Percentiles rank a stretch among this genome's conserved stretches.
Conservation (phyloP, 1,140 invertebrate species). For the Meloidogyne chitwoodi region DNA sequence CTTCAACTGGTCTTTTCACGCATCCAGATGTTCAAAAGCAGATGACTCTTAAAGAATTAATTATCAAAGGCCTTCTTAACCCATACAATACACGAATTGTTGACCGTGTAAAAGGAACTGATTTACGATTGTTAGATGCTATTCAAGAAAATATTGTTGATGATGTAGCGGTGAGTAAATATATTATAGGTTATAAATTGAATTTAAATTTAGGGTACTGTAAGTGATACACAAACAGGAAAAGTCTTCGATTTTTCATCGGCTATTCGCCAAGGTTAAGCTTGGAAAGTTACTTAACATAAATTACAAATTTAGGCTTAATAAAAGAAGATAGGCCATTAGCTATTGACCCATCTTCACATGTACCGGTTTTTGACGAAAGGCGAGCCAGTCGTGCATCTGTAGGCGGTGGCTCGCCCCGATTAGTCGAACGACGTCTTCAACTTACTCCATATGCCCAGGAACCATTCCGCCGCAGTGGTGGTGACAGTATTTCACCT, state of each 20-base stretch:
- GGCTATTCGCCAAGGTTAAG: slow-evolving; percentile 29
- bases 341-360: slow-evolving; percentile 68
- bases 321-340: slow-evolving; percentile 71
- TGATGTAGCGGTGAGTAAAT: slow-evolving; percentile 63
- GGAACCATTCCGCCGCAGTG: slow-evolving; percentile 22
- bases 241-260: slow-evolving; percentile 24
- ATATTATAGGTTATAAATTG: neutral
- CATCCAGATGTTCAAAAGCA: slow-evolving; percentile 38
- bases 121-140: slow-evolving; percentile 75
- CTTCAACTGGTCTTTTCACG: slow-evolving; percentile 31
- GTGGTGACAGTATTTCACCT: neutral
- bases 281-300: neutral
- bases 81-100: slow-evolving; percentile 63
- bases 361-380: neutral
- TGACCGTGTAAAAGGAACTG: slow-evolving; percentile 73
- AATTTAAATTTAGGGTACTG: slow-evolving; percentile 65
- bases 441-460: slow-evolving; percentile 54
- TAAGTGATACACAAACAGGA: slow-evolving; percentile 68
- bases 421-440: slow-evolving; percentile 52
- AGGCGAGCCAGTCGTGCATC: slow-evolving; percentile 5
- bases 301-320: neutral
- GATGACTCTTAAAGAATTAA: slow-evolving; percentile 47
- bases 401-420: slow-evolving; percentile 14
- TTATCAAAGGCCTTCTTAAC: slow-evolving; percentile 48
- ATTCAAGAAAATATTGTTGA: slow-evolving; percentile 77